A percentile compares a stretch with the other conserved stretches of the same genome.
Conservation (phyloP, 1,140 invertebrate genomes). For the Ceratosolen solmsi region DNA sequence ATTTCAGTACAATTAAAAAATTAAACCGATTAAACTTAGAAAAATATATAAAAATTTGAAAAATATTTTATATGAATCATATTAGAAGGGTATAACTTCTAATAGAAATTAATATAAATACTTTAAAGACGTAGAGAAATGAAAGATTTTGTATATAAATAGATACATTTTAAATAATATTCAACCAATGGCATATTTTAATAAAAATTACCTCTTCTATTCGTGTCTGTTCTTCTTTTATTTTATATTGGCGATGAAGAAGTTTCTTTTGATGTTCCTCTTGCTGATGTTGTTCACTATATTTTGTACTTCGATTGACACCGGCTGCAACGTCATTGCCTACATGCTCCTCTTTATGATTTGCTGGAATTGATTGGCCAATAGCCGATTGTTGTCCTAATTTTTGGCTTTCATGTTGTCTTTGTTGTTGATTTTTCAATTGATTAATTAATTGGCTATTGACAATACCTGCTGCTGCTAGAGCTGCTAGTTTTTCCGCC, state of each 20-base stretch:
- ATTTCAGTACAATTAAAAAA: no score
- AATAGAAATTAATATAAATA: no score
- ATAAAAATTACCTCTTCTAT: no score
- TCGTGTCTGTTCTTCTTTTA: conserved; percentile 12
- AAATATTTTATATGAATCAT: no score
- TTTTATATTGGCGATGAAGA: not conserved
- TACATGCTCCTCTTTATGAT: conserved; percentile 62
- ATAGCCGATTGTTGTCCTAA: not conserved
- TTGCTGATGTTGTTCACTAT: conserved; percentile 48
- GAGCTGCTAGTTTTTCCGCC: conserved; percentile 73
- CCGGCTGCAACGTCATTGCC: not conserved
- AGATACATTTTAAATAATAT: no score
- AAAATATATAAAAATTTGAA: no score
- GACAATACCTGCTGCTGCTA: conserved; percentile 74
- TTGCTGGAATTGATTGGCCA: conserved; percentile 52
- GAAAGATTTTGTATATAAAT: no score
- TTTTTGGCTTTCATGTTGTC: conserved; percentile 31
- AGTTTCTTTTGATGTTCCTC: conserved; percentile 49
- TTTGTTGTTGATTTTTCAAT: conserved; percentile 62
- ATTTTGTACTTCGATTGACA: not conserved
- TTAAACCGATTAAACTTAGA: no score
- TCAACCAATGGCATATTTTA: no score
- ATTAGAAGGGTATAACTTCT: no score
- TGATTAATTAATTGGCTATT: conserved; percentile 66
- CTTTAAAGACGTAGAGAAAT: no score